Conservation (phyloP, 2,113 vertebrate genomes). For the Onychorhynchus coronatus region DNA sequence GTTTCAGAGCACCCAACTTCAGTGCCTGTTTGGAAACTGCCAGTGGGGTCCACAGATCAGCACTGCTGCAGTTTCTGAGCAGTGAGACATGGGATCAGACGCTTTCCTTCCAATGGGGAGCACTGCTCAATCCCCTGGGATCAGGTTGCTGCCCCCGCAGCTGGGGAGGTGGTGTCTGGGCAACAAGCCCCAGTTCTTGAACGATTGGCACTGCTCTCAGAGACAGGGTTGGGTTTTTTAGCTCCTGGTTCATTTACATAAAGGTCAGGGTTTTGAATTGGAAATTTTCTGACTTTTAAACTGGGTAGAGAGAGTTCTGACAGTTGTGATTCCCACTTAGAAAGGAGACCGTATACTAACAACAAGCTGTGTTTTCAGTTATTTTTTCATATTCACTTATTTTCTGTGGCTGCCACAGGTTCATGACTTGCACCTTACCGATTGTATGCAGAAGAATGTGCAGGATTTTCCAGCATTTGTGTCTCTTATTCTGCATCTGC, state of each 20-base stretch:
- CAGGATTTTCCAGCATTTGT: background rate
- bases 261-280: background rate
- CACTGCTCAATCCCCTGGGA: background rate
- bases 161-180: background rate
- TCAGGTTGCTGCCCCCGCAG: accelerated
- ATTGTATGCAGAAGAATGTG: background rate
- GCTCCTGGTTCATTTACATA: background rate
- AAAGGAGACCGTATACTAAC: background rate
- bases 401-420: background rate
- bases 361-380: background rate
- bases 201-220: background rate
- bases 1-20: background rate
- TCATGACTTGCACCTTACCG: background rate
- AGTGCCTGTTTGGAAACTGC: background rate
- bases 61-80: background rate
- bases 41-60: background rate
- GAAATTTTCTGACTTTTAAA: background rate
- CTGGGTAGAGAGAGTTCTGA: background rate
- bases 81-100: accelerated
- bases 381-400: background rate
- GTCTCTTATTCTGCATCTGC: background rate
- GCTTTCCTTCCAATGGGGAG: background rate
- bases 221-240: background rate
- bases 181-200: background rate
- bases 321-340: background rate